Evolutionary conservation across 2,888 invertebrate species (phyloP).

Genomic region (Tipula confusa): DNA sequence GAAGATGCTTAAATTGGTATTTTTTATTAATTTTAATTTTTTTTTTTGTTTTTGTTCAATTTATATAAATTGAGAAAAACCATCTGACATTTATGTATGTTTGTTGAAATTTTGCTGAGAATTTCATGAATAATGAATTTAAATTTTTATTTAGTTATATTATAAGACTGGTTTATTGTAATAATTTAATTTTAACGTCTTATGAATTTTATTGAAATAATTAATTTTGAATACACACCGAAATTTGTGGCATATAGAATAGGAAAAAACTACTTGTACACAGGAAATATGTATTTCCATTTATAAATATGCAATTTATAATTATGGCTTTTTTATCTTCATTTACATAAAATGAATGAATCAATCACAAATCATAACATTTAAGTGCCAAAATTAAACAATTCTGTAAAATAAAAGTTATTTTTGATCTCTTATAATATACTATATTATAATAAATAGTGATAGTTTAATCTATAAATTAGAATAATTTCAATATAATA

Average conservation of each 20-base stretch:
- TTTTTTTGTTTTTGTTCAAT: not conserved
- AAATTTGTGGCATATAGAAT: not conserved
- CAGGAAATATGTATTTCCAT: no score
- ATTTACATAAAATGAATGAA: not conserved
- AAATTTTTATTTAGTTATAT: not conserved
- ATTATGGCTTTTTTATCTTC: not conserved
- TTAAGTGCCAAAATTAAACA: not conserved
- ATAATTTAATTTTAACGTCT: not conserved
- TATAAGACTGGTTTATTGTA: not conserved
- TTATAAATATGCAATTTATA: not conserved
- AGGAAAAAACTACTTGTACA: no score
- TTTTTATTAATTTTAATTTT: not conserved
- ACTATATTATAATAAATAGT: not conserved
- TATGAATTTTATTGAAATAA: not conserved
- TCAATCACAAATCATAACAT: not conserved
- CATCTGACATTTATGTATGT: not conserved
- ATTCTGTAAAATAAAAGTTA: not conserved
- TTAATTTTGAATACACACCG: not conserved
- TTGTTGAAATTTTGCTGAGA: not conserved
- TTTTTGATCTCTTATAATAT: not conserved
- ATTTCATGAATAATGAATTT: not conserved
- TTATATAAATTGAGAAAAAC: not conserved
- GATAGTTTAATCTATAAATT: not conserved
- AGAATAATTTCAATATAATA: not conserved
- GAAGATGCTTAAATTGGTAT: conserved; percentile 50